Conservation (phyloP, 2,113 vertebrate genomes). For the Eolophus roseicapilla region DNA sequence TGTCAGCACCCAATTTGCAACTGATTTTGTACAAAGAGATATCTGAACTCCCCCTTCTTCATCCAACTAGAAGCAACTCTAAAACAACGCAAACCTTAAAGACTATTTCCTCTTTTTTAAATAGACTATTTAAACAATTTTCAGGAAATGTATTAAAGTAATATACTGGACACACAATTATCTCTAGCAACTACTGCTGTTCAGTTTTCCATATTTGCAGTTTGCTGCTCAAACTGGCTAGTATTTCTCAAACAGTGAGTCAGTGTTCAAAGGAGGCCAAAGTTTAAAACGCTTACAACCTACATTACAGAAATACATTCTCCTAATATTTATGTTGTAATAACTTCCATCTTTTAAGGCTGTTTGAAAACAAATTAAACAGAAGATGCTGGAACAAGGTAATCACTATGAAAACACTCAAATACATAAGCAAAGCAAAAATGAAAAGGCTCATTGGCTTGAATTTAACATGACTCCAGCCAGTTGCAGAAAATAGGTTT, state of each 20-base stretch:
- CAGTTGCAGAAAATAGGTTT: neutral
- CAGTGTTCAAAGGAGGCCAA: constrained; percentile 2
- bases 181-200: neutral
- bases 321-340: neutral
- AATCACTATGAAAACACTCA: neutral
- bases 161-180: neutral
- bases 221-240: neutral
- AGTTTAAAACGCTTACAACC: neutral
- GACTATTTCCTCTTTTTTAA: neutral
- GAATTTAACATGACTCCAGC: neutral
- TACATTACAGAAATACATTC: neutral
- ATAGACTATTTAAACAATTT: neutral
- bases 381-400: neutral
- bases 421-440: neutral
- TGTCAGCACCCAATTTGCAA: neutral
- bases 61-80: neutral
- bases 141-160: neutral
- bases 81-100: neutral
- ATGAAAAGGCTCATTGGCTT: rapidly evolving
- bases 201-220: neutral
- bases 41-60: neutral
- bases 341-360: neutral
- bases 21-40: neutral
- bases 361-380: neutral
- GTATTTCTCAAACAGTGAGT: constrained; percentile 43